Conservation (phyloP, 2,113 vertebrate genomes). For the Vulpes ferrilata region DNA sequence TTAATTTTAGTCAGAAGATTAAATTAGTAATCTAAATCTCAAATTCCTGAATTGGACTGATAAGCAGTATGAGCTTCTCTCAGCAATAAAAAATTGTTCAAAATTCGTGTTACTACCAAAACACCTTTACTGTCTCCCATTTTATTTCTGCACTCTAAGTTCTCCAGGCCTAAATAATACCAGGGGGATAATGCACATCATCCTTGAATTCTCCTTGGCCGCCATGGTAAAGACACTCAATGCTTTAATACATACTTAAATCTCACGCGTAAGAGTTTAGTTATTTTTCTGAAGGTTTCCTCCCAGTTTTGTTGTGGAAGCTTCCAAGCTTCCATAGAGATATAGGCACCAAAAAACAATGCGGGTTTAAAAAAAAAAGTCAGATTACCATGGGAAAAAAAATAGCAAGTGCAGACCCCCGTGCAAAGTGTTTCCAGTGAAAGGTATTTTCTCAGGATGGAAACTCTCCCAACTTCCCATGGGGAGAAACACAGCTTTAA, state of each 20-base stretch:
- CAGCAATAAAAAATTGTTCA: background rate
- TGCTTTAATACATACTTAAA: background rate
- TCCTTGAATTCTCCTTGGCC: background rate
- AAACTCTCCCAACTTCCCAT: background rate
- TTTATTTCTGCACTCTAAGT: background rate
- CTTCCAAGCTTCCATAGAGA: background rate
- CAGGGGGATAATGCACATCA: background rate
- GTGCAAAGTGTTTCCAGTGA: background rate
- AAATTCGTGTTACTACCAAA: background rate
- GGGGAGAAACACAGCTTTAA: background rate
- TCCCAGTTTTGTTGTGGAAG: background rate
- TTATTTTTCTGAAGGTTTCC: background rate
- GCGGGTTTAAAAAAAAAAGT: background rate
- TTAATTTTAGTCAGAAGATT: slow-evolving; percentile 16
- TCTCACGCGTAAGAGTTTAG: background rate
- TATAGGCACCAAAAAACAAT: background rate
- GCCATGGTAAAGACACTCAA: background rate
- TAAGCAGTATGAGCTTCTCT: background rate
- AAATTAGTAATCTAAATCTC: background rate
- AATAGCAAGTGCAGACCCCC: background rate
- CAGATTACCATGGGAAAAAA: background rate
- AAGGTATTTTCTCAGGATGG: background rate
- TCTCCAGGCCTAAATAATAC: background rate
- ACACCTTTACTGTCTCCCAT: background rate
- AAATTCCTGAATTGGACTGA: background rate